Evolutionary conservation across 2,888 invertebrate species (phyloP), one percentile per base, ranked within the genome.

Genomic region (Parasteatoda lunata): DNA sequence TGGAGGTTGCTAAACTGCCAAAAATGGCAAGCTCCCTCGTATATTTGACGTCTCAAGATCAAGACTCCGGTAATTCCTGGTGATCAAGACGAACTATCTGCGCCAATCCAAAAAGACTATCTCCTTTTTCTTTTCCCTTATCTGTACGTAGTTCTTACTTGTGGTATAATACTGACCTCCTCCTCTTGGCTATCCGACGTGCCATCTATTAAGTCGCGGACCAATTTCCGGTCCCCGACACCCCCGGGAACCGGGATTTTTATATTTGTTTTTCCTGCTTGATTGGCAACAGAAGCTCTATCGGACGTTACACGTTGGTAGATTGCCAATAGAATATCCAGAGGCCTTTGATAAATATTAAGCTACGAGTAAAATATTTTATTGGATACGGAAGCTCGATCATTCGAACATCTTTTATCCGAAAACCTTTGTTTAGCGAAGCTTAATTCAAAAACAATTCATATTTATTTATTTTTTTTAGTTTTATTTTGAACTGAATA

Each of bases 11-110:
- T 64, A 7, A 5, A 47, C 48, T 47, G 85, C 80, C 85, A 86
- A 86, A 13, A 30, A 13, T 48, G 30, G 54, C n/a, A 66, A 13
- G 59, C 65, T n/a, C 5, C 13, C 6, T 30, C 7, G 9, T 70
- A 15, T 45, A 75, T 15, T 66, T 30, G 66, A 72, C 66, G 79
- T 81, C 86, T 82, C 82, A 72, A 81, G 80, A 86, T 86, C 80
- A 80, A 80, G 73, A 69, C 77, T 77, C 86, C 82, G 82, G 86
- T 87, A 87, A 87, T 87, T 87, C 86, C 86, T 75, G 69, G 81
- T 87, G 86, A 87, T 87, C 86, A 87, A 87, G 86, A 87, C 86
- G 82, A 82, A 87, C 86, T 87, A 82, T 87, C 86, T 78, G 51
- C 77, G 75, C 69, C 86, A 87, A 82, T 82, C 81, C 80, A 75